These are phyloP conservation scores for Platichthys stellatus DNA, from an alignment of 2,113 vertebrate genomes.

Conservation along the genomic window DNA sequence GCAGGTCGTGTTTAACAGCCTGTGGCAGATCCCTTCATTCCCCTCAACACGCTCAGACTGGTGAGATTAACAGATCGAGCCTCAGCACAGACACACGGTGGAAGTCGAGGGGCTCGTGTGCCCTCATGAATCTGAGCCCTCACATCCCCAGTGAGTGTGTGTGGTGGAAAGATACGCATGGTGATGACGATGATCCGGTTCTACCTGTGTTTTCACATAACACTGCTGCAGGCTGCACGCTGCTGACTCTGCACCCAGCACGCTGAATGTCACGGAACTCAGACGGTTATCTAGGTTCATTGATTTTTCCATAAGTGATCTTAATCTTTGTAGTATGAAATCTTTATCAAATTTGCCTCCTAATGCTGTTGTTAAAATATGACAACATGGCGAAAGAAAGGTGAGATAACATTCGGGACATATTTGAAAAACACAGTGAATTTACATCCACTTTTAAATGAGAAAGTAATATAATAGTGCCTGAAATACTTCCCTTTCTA, in stretches of 20 bases:
- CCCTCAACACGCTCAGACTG: constrained; percentile 40
- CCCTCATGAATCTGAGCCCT: constrained; percentile 34
- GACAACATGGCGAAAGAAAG: not conserved
- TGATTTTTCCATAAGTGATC: too few relatives aligned
- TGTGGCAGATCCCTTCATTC: constrained; percentile 45
- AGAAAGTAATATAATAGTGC: not conserved
- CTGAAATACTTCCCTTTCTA: not conserved
- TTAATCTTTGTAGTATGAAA: too few relatives aligned
- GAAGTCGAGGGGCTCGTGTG: constrained; percentile 13
- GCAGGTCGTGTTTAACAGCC: constrained; percentile 24
- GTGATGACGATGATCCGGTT: not conserved
- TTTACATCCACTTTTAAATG: not conserved
- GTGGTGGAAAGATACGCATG: not conserved
- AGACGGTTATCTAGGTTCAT: not conserved
- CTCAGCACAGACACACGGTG: not conserved
- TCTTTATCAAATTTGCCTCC: too few relatives aligned
- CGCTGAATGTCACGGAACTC: constrained; percentile 3
- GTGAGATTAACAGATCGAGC: constrained; percentile 38
- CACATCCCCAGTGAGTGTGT: constrained; percentile 4
- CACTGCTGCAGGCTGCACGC: not conserved
- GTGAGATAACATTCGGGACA: not conserved
- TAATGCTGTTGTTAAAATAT: too few relatives aligned
- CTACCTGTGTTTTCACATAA: constrained; percentile 33
- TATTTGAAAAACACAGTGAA: not conserved
- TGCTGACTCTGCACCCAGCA: constrained; percentile 14